Conservation (phyloP, 64 coral and sea anemone species). For the Acropora yongei region DNA sequence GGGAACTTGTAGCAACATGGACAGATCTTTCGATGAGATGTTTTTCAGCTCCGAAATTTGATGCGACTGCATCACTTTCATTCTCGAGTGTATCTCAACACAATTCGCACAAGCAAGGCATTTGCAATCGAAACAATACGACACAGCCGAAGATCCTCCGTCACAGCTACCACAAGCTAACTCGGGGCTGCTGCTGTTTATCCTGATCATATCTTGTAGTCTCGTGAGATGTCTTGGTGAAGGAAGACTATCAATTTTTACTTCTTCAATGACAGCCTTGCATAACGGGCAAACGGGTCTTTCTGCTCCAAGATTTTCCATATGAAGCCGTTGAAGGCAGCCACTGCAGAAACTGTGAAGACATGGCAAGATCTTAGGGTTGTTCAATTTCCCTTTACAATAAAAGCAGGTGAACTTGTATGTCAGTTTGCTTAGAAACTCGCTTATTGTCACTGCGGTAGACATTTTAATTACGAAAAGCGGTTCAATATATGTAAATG, state of each 20-base stretch:
- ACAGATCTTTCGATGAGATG: constrained; percentile 62
- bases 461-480: not conserved
- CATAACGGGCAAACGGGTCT: constrained; percentile 69
- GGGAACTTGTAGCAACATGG: constrained; percentile 59
- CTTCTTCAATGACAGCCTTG: constrained; percentile 40
- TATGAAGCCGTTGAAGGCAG: constrained; percentile 59
- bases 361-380: constrained; percentile 83
- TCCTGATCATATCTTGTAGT: constrained; percentile 72
- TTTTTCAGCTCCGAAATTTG: constrained; percentile 53
- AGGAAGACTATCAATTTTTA: constrained; percentile 62
- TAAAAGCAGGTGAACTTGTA: constrained; percentile 76
- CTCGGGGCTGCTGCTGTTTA: constrained; percentile 62
- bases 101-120: constrained; percentile 77
- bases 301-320: constrained; percentile 42
- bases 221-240: constrained; percentile 75
- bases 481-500: constrained; percentile 35
- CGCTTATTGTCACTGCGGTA: constrained; percentile 1
- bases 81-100: constrained; percentile 67
- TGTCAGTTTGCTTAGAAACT: constrained; percentile 26
- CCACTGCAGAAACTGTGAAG: constrained; percentile 77
- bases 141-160: constrained; percentile 36
- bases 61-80: constrained; percentile 76
- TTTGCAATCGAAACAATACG: constrained; percentile 86
- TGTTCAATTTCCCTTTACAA: constrained; percentile 74
- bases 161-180: constrained; percentile 79